These are phyloP conservation scores for Monochamus alternatus DNA, from an alignment of 2,888 invertebrate genomes.

Conservation along the genomic window DNA sequence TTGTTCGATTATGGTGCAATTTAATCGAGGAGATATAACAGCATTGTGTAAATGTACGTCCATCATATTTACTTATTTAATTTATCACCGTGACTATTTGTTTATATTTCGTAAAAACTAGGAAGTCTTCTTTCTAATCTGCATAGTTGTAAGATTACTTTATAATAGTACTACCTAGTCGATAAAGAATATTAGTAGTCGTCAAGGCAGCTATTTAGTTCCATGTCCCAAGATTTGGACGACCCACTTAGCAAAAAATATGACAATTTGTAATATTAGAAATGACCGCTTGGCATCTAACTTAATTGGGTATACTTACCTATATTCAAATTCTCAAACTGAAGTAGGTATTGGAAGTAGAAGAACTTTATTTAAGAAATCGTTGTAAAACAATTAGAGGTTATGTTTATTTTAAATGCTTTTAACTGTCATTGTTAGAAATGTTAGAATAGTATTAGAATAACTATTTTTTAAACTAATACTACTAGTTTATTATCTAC, in stretches of 20 bases:
- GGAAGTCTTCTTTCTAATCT: slow-evolving; percentile 6
- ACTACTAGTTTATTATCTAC: no score
- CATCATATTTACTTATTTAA: not conserved
- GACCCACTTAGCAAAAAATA: not conserved
- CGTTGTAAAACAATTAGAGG: not conserved
- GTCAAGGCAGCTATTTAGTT: not conserved
- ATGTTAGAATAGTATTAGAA: no score
- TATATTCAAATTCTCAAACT: not conserved
- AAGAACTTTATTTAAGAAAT: not conserved
- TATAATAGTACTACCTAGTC: not conserved
- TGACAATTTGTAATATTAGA: not conserved
- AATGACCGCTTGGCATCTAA: slow-evolving; percentile 3
- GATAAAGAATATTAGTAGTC: not conserved
- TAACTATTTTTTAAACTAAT: no score
- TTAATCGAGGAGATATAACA: not conserved
- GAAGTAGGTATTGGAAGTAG: no score
- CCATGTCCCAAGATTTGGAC: not conserved
- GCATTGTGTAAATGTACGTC: slow-evolving; percentile 12
- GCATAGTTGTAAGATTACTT: not conserved
- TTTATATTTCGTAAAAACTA: slow-evolving; percentile 7
- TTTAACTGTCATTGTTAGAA: no score
- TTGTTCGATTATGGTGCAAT: slow-evolving; percentile 13
- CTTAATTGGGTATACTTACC: not conserved
- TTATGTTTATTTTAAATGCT: not conserved
- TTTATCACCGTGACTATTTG: not conserved